These are phyloP conservation scores for Saguinus imperator DNA, from an alignment of 2,113 vertebrate genomes.

Conservation along the genomic window DNA sequence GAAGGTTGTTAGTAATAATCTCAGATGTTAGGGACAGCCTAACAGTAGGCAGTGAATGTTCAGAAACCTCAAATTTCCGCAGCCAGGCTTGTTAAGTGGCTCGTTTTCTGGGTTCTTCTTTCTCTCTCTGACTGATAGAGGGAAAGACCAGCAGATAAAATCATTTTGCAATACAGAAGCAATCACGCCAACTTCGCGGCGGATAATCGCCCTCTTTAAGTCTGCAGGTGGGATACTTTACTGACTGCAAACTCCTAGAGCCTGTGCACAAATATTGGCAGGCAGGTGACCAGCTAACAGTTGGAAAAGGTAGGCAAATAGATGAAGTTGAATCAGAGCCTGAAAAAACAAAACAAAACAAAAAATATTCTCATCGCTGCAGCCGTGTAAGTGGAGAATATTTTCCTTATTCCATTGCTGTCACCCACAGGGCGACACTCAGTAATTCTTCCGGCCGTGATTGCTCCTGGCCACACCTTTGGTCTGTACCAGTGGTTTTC, in stretches of 20 bases:
- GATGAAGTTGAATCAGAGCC: neutral
- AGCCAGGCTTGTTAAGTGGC: constrained; percentile 65
- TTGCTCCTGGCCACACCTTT: neutral
- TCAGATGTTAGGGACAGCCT: neutral
- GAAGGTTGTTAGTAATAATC: neutral
- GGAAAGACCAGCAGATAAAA: constrained; percentile 74
- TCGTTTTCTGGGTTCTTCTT: neutral
- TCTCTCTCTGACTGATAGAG: constrained; percentile 45
- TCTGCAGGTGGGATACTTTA: constrained; percentile 63
- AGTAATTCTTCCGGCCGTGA: neutral
- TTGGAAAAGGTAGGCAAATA: constrained; percentile 37
- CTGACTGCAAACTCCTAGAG: constrained; percentile 68
- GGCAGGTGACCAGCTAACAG: constrained; percentile 35
- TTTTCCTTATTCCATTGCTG: constrained; percentile 33
- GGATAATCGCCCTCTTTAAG: constrained; percentile 64
- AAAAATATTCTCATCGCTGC: neutral
- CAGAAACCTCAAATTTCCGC: constrained; percentile 49
- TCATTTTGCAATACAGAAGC: constrained; percentile 66
- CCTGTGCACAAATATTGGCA: constrained; percentile 66
- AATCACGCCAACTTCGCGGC: constrained; percentile 67
- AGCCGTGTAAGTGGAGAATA: neutral
- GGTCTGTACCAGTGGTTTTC: neutral
- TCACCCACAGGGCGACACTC: neutral
- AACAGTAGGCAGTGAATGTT: neutral
- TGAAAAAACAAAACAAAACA: neutral